phyloP scores from a whole-genome alignment of 2,888 invertebrate species.

The Rotaria magnacalcarata region DNA sequence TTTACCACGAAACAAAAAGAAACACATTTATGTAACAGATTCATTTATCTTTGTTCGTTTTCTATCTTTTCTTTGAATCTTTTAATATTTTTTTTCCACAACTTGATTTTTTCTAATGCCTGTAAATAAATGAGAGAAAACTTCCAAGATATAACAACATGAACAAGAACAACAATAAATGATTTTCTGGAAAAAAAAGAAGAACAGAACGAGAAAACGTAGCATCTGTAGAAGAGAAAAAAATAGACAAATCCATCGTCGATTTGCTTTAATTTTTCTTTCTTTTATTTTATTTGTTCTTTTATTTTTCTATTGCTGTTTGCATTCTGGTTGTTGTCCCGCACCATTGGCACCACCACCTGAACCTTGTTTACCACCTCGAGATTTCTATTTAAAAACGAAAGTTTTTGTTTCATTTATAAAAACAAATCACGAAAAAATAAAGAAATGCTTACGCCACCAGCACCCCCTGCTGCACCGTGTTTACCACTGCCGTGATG shows the following conservation, averaged over 20 bases:
- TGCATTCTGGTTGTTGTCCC: slow-evolving; percentile 31
- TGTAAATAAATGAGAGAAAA: background rate
- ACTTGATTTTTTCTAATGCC: background rate
- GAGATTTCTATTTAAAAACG: background rate
- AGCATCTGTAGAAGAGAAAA: slow-evolving; percentile 3
- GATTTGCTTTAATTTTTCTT: background rate
- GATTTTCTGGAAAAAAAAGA: background rate
- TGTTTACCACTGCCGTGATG: slow-evolving; percentile 9
- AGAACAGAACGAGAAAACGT: background rate
- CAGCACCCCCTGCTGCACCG: background rate
- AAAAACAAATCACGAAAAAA: background rate
- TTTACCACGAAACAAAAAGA: background rate
- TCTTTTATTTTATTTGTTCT: background rate
- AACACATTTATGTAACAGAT: background rate
- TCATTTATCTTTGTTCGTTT: background rate
- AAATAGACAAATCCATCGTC: background rate
- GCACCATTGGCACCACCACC: background rate
- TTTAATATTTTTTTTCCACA: background rate
- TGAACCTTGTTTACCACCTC: background rate
- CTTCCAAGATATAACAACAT: background rate
- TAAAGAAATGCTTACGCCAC: background rate
- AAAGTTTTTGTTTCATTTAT: background rate
- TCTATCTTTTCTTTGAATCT: background rate
- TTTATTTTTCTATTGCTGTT: slow-evolving; percentile 9
- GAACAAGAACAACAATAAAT: slow-evolving; percentile 32